Evolutionary conservation across 1,140 invertebrate species (phyloP), one percentile per base, ranked within the genome.

Genomic region (Drosophila oshimai): DNA sequence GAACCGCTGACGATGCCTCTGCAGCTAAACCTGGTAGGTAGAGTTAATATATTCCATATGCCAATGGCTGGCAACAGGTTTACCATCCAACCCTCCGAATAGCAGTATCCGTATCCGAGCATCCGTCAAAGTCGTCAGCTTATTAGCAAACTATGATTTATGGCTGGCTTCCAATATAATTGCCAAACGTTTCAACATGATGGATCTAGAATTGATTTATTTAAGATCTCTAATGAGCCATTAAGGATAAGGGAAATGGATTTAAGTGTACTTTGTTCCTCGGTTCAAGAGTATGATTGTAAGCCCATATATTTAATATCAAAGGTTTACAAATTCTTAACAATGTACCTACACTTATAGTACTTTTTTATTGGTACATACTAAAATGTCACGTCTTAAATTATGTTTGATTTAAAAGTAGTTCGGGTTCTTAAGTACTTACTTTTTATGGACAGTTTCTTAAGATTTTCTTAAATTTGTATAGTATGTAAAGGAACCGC

Each of bases 111-210:
- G 37, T 17, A 51, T 28, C 22, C 29, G 44, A 15, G 39, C n/a
- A 67, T 42, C 24, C 61, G 20, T 17, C 6, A 33, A 15, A 31
- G 22, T 41, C 34, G 68, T 64, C 60, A 44, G 54, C 46, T 73
- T 84, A 84, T 81, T 81, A 78, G 68, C 58, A 50, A 58, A 29
- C 18, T 51, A 39, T 81, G 78, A 81, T 83, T 83, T 83, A 83
- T 83, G 74, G 53, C 39, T 29, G 47, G 37, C 54, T 61, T 37
- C 74, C 58, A 41, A 72, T 60, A 51, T 74, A 83, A 81, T 78
- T 73, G 68, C 73, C 51, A 57, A 68, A 73, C 37, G 74, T 62
- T 34, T 55, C 33, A 9, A 18, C 39, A 18, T 65, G 50, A 62
- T 74, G 70, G 50, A 71, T 54, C 24, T 37, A 45, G 17, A 24